These are phyloP conservation scores for Enteromius argenteus DNA, from an alignment of 2,797 vertebrate genomes.

Conservation along the genomic window DNA sequence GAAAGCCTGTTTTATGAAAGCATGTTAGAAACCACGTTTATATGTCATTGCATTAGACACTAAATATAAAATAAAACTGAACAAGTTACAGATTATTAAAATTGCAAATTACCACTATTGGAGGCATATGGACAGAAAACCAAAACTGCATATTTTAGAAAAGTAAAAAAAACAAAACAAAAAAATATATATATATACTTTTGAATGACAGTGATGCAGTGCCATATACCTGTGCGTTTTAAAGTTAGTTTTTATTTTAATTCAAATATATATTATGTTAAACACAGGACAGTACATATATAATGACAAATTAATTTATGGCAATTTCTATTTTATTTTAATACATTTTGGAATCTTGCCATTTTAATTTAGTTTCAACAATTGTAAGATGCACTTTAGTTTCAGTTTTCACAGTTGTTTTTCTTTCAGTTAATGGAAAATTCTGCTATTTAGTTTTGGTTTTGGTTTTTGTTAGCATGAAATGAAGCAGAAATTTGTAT, in stretches of 20 bases:
- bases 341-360: not conserved
- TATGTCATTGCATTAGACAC: not conserved
- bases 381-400: not conserved
- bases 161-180: not conserved
- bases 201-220: not conserved
- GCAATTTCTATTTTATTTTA: not conserved
- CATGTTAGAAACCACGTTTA: not conserved
- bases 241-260: too few relatives aligned
- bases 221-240: too few relatives aligned
- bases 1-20: not conserved
- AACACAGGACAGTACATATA: too few relatives aligned
- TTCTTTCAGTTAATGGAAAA: not conserved
- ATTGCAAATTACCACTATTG: not conserved
- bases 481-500: not conserved
- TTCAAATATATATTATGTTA: too few relatives aligned
- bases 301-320: not conserved
- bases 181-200: not conserved
- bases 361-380: not conserved
- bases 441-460: not conserved
- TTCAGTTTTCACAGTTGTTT: not conserved
- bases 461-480: not conserved
- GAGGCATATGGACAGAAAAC: not conserved
- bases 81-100: not conserved
- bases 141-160: not conserved
- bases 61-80: not conserved